Conservation (phyloP, 2,113 vertebrate species). For the Xyrauchen texanus region DNA sequence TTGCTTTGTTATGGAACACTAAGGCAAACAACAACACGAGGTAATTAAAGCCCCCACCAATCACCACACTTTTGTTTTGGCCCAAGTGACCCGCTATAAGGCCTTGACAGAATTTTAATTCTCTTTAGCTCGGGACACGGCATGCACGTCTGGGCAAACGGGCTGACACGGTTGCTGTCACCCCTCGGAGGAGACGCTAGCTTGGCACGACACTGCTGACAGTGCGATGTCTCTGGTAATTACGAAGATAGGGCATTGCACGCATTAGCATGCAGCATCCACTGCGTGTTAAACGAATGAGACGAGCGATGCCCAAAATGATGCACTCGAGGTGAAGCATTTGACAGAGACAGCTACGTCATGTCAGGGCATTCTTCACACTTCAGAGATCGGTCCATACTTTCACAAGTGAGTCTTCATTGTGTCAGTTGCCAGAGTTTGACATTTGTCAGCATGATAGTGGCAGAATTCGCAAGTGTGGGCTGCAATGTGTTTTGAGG, state of each 20-base stretch:
- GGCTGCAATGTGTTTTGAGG: background rate
- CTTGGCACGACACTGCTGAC: constrained; percentile 54
- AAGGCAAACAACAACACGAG: constrained; percentile 55
- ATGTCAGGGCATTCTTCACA: constrained; percentile 5
- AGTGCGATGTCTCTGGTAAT: constrained; percentile 55
- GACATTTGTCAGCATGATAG: background rate
- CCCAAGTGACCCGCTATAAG: constrained; percentile 52
- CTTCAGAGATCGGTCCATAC: background rate
- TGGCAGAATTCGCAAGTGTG: background rate
- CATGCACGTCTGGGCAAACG: constrained; percentile 31
- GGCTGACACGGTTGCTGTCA: constrained; percentile 54
- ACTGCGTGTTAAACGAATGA: constrained; percentile 16
- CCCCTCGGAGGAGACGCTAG: constrained; percentile 50
- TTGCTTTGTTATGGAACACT: constrained; percentile 53
- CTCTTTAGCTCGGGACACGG: constrained; percentile 48
- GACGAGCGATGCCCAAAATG: constrained; percentile 24
- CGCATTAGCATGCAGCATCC: constrained; percentile 41
- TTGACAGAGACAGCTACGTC: constrained; percentile 25
- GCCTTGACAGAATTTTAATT: constrained; percentile 55
- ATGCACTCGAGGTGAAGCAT: background rate
- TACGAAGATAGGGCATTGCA: constrained; percentile 41
- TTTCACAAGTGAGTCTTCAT: background rate
- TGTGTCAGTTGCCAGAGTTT: background rate
- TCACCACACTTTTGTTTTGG: constrained; percentile 40
- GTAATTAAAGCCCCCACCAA: constrained; percentile 44